phyloP scores from a whole-genome alignment of 2,888 invertebrate species.

The Heteropelma amictum region DNA sequence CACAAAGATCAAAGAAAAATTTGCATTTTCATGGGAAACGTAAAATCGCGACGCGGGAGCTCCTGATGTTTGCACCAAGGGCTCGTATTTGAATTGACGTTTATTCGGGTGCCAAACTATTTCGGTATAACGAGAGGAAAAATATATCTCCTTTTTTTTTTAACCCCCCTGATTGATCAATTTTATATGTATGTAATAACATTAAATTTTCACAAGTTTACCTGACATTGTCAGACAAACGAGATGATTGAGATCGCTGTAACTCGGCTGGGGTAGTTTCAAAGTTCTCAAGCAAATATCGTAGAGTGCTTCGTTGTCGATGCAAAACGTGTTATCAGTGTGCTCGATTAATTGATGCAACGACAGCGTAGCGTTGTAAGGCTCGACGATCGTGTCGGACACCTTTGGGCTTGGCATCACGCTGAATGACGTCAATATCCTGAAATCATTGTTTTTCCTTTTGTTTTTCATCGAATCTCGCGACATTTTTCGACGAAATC shows the following conservation, averaged over 20 bases:
- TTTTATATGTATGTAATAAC: neutral
- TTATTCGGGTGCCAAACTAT: no score
- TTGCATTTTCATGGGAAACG: no score
- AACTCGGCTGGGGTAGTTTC: conserved; percentile 80
- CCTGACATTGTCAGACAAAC: conserved; percentile 72
- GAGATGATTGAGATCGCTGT: conserved; percentile 82
- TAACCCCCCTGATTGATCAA: neutral
- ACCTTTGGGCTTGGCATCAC: conserved; percentile 91
- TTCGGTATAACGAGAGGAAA: no score
- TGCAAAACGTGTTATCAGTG: conserved; percentile 79
- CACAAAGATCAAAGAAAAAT: no score
- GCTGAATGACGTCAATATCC: conserved; percentile 92
- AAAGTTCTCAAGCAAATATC: conserved; percentile 79
- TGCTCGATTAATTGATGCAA: conserved; percentile 79
- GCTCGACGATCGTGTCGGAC: conserved; percentile 79
- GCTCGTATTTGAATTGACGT: no score
- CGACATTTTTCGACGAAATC: no score
- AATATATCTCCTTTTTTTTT: neutral
- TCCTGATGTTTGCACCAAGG: no score
- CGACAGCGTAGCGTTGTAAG: conserved; percentile 80
- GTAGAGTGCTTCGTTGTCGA: conserved; percentile 80
- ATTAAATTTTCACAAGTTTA: neutral
- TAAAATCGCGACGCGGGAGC: no score
- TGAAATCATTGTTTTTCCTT: no score
- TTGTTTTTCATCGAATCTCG: no score